Conservation (phyloP, 2,797 vertebrate species). For the Clarias laeviceps region DNA sequence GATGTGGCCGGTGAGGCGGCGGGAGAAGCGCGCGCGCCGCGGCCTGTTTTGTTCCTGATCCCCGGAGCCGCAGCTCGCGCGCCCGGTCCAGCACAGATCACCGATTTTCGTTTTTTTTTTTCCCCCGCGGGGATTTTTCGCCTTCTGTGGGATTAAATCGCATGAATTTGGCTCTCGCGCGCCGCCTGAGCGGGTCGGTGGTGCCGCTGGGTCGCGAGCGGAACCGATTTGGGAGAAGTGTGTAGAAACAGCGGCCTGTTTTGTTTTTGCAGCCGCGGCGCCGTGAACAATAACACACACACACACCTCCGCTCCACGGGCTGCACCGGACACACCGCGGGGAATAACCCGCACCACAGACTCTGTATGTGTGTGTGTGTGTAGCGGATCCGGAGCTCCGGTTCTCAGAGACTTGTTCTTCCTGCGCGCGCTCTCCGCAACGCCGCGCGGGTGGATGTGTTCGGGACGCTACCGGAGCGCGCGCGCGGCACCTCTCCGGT, state of each 20-base stretch:
- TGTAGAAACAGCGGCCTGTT: conserved; percentile 70
- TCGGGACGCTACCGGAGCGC: neutral
- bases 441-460: neutral
- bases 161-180: neutral
- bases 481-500: conserved; percentile 5
- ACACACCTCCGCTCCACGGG: conserved; percentile 25
- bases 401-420: conserved; percentile 2
- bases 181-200: neutral
- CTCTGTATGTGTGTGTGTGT: neutral
- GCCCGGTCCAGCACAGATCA: conserved; percentile 55
- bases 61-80: conserved; percentile 61
- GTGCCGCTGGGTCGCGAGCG: neutral
- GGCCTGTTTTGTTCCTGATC: conserved; percentile 75
- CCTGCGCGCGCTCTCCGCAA: neutral
- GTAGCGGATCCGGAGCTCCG: neutral
- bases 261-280: conserved; percentile 70
- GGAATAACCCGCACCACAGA: conserved; percentile 1
- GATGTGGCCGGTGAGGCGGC: conserved; percentile 45
- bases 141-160: neutral
- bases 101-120: conserved; percentile 39
- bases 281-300: conserved; percentile 79
- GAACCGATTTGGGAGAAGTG: conserved; percentile 37
- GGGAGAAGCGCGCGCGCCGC: conserved; percentile 38
- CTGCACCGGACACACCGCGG: conserved; percentile 17
- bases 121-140: conserved; percentile 30